Evolutionary conservation across 2,888 invertebrate species (phyloP), one percentile per base, ranked within the genome.

Genomic region (Hypena proboscidalis): DNA sequence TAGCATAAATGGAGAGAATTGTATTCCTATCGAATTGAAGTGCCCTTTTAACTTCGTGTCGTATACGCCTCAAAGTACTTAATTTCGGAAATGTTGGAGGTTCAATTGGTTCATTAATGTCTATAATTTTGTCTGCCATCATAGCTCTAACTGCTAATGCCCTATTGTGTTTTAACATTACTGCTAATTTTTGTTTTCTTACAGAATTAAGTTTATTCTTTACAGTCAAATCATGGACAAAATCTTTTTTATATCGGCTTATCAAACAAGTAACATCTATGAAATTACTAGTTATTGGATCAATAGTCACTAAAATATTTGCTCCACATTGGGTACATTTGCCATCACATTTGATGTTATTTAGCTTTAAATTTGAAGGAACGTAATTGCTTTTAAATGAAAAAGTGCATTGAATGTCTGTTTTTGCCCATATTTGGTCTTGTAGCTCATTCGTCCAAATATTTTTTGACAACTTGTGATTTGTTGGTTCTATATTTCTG

Each of bases 281-380:
- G 8, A 41, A 47, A 42, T 43, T 48, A 8, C 8, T 13, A 32
- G 40, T 39, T 35, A 32, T 31, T 26, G 44, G 39, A 32, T 8
- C 6, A 19, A 49, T 29, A 20, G 30, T 32, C 1, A 49, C 13
- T 36, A 36, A 27, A 39, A 49, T 39, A 39, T 34, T 38, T 19
- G 39, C 49, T 22, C 36, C 43, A 49, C 49, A 49, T 29, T 49
- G 44, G 20, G 44, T 49, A 38, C 42, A 47, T 29, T 22, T 41
- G 30, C 47, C 47, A 32, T 31, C 8, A 19, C 35, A 47, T 47
- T 42, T 37, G 19, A 48, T 42, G 2, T 42, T 17, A 30, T 30
- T 38, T 25, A 30, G 20, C n/a, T 38, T 8, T 29, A 48, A 29
- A 33, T 47, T 32, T 19, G 41, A 19, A 34, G 41, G 47, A 15